Percentiles rank a stretch among this genome's conserved stretches.
Conservation (phyloP, 2,888 invertebrate genomes). For the Rutpela maculata region DNA sequence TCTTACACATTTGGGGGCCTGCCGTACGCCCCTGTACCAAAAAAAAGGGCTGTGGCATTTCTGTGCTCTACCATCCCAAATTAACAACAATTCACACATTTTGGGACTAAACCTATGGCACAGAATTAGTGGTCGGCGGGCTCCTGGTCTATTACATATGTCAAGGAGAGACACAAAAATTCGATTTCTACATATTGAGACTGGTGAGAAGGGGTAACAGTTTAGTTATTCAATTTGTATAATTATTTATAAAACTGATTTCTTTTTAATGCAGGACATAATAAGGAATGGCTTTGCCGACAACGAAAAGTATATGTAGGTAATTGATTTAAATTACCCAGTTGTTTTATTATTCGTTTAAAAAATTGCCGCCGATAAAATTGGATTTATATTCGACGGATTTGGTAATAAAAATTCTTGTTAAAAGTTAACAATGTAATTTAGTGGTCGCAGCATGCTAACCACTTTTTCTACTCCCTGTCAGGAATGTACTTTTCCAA, state of each 20-base stretch:
- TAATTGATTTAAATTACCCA: constrained; percentile 19
- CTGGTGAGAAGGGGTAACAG: no score
- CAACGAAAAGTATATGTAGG: constrained; percentile 8
- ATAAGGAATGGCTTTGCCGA: constrained; percentile 9
- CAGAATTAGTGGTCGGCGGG: no score
- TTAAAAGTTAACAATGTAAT: constrained; percentile 44
- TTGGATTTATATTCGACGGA: constrained; percentile 22
- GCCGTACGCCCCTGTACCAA: no score
- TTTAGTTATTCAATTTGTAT: background rate
- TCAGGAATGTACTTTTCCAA: constrained; percentile 23
- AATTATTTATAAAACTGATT: background rate
- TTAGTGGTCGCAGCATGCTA: constrained; percentile 8
- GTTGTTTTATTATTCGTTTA: constrained; percentile 23
- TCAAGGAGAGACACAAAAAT: no score
- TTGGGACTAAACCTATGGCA: no score
- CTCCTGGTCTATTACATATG: no score
- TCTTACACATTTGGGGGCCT: no score
- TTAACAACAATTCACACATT: no score
- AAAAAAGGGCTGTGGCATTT: no score
- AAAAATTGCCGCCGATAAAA: constrained; percentile 24
- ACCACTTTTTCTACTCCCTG: constrained; percentile 17
- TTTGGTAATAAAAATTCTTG: constrained; percentile 46
- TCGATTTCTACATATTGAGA: no score
- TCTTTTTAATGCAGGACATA: background rate
- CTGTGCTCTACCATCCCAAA: no score